A percentile compares a stretch with the other conserved stretches of the same genome.
phyloP scores from a whole-genome alignment of 2,797 vertebrate species.

The Tragopan temminckii region DNA sequence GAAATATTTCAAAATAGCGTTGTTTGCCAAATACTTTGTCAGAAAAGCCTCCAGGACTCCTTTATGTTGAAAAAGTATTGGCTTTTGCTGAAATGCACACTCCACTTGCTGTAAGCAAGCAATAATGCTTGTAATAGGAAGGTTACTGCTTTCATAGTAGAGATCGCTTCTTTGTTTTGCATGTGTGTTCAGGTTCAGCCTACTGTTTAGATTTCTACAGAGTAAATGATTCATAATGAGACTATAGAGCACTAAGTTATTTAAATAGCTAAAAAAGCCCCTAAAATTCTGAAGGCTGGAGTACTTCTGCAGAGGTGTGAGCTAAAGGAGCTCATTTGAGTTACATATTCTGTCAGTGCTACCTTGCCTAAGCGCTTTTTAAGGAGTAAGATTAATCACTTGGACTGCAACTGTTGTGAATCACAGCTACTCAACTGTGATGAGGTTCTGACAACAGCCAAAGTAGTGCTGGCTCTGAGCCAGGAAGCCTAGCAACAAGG shows the following conservation, averaged over 20 bases:
- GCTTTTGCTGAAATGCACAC: slow-evolving; percentile 22
- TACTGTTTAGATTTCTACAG: neutral
- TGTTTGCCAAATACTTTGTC: slow-evolving; percentile 66
- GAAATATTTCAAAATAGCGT: slow-evolving; percentile 61
- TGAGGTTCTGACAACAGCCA: slow-evolving; percentile 19
- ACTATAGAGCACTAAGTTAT: neutral
- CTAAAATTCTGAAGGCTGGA: slow-evolving; percentile 20
- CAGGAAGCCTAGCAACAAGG: neutral
- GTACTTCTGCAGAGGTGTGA: neutral
- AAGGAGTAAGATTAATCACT: neutral
- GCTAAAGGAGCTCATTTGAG: neutral
- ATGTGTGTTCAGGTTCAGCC: neutral
- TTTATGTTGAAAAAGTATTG: slow-evolving; percentile 57
- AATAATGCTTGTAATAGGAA: neutral
- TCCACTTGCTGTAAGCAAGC: neutral
- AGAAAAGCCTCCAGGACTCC: slow-evolving; percentile 60
- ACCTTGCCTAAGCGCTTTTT: neutral
- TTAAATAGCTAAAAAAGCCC: slow-evolving; percentile 8
- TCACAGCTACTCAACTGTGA: slow-evolving; percentile 39
- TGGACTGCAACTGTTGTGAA: neutral
- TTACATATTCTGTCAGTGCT: neutral
- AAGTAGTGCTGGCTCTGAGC: slow-evolving; percentile 13
- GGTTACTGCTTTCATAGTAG: neutral
- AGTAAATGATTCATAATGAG: neutral
- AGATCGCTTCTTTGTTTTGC: neutral